A percentile compares a stretch with the other conserved stretches of the same genome.
Conservation (phyloP, 2,797 vertebrate species). For the Eupleurogrammus muticus region DNA sequence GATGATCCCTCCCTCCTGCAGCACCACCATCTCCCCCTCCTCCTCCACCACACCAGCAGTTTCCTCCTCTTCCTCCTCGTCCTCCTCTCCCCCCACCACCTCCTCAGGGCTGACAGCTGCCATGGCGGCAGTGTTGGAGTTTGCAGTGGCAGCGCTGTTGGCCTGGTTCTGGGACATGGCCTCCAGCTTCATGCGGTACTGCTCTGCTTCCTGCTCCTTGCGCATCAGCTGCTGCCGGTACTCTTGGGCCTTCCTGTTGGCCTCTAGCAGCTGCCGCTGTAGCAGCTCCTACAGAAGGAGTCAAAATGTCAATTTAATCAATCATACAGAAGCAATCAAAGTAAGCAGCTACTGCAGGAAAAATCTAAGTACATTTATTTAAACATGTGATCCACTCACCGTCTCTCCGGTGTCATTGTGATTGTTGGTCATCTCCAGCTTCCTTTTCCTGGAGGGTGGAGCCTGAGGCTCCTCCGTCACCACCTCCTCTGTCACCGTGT, state of each 20-base stretch:
- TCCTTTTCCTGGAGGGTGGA: conserved; percentile 84
- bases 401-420: conserved; percentile 78
- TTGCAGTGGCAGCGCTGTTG: conserved; percentile 35
- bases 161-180: conserved; percentile 83
- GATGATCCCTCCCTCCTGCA: conserved; percentile 82
- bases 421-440: conserved; percentile 77
- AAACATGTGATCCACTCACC: conserved; percentile 56
- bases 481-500: conserved; percentile 88
- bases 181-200: conserved; percentile 87
- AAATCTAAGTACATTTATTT: too few relatives aligned
- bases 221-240: conserved; percentile 88
- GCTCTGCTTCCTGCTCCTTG: conserved; percentile 92
- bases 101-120: conserved; percentile 68
- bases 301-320: background rate
- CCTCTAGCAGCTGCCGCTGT: conserved; percentile 87
- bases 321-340: too few relatives aligned
- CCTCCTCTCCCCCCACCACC: conserved; percentile 74
- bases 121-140: background rate
- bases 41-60: conserved; percentile 67
- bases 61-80: conserved; percentile 72
- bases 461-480: conserved; percentile 80
- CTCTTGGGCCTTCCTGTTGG: conserved; percentile 87
- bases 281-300: conserved; percentile 72
- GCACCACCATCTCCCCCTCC: conserved; percentile 79
- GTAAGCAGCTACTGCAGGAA: too few relatives aligned